Percentiles rank a stretch among this genome's conserved stretches.
Conservation (phyloP, 2,113 vertebrate species). For the Chiloscyllium plagiosum region DNA sequence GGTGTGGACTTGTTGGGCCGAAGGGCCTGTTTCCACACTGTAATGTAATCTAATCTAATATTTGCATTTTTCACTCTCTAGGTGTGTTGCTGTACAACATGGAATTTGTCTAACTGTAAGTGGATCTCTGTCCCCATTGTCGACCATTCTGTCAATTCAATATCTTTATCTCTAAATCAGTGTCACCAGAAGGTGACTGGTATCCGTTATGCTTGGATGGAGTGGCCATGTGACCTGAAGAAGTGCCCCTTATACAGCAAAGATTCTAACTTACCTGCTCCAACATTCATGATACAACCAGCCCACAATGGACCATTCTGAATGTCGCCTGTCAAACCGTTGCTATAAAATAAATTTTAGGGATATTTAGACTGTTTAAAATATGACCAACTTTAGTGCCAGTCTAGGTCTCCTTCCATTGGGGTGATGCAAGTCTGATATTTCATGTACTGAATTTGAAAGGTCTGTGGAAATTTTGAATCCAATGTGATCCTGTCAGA, state of each 20-base stretch:
- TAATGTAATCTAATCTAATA: too few relatives aligned
- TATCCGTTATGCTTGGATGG: constrained; percentile 76
- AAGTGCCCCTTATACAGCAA: constrained; percentile 70
- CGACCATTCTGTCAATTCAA: background rate
- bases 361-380: background rate
- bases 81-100: constrained; percentile 63
- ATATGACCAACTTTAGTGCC: background rate
- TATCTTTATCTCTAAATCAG: constrained; percentile 49
- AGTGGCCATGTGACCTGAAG: constrained; percentile 80
- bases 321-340: background rate
- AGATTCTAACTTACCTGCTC: constrained; percentile 62
- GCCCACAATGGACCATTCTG: background rate
- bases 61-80: constrained; percentile 40
- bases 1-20: too few relatives aligned
- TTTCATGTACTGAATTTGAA: background rate
- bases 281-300: constrained; percentile 55
- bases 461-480: background rate
- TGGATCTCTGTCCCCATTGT: constrained; percentile 61
- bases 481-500: background rate
- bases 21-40: too few relatives aligned
- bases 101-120: background rate
- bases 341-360: background rate
- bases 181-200: constrained; percentile 49
- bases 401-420: background rate
- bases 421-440: background rate